phyloP scores from a whole-genome alignment of 2,888 invertebrate genomes.

The Nemotelus pantherinus region DNA sequence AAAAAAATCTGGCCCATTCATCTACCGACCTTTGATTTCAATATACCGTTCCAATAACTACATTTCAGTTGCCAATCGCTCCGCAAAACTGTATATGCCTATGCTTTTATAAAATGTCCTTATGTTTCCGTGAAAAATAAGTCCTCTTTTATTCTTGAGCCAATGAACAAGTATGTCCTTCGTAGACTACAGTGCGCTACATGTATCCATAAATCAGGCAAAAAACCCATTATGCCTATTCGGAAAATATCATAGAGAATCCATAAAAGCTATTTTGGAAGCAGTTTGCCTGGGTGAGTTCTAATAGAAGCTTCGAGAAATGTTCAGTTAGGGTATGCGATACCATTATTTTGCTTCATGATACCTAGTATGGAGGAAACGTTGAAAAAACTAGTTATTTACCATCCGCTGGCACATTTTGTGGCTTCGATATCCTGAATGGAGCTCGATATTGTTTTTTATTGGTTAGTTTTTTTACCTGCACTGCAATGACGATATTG shows the following conservation, averaged over 20 bases:
- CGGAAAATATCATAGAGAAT: constrained; percentile 41
- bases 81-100: too few relatives aligned
- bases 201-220: constrained; percentile 44
- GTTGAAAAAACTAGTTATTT: constrained; percentile 13
- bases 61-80: too few relatives aligned
- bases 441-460: neutral
- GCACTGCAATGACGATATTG: constrained; percentile 23
- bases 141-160: too few relatives aligned
- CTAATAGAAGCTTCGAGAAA: neutral
- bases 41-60: too few relatives aligned
- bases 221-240: constrained; percentile 42
- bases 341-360: constrained; percentile 2
- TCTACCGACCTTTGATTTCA: too few relatives aligned
- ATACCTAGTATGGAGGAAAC: neutral
- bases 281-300: neutral
- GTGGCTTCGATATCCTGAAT: constrained; percentile 30
- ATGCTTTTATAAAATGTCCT: too few relatives aligned
- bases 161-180: too few relatives aligned
- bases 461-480: neutral
- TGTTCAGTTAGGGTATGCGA: neutral
- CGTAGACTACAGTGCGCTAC: too few relatives aligned
- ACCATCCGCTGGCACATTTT: constrained; percentile 16
- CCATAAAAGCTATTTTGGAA: constrained; percentile 44
- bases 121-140: too few relatives aligned
- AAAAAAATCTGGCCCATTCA: too few relatives aligned